Evolutionary conservation across 2,888 invertebrate genomes (phyloP), one percentile per base, ranked within the genome.

Genomic region (Diarsia rubi): DNA sequence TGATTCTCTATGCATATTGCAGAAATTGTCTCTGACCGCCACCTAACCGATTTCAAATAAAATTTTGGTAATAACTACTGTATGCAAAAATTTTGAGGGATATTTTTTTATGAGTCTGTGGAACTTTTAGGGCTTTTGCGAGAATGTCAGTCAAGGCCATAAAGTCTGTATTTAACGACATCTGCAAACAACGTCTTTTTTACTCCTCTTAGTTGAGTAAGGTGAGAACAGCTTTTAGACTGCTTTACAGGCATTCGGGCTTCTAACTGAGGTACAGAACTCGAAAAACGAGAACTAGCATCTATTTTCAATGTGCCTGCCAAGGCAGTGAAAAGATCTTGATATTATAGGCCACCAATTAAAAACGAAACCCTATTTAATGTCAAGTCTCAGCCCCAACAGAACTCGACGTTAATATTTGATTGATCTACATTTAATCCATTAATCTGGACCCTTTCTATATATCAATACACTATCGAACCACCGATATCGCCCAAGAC

Each of bases 361-460:
- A n/a, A 60, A 37, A 37, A 3, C n/a, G n/a, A 37, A 2, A 11
- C 21, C 6, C n/a, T 14, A 14, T n/a, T 37, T 14, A 60, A 37
- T n/a, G 6, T 37, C 14, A 14, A 62, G 14, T 3, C n/a, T 4
- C n/a, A 62, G 44, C 16, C 16, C 31, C 21, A 27, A 2, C n/a
- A 24, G 5, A 14, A 19, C 8, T 21, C 4, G 1, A 73, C 0
- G 8, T 12, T 3, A 37, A 21, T 5, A n/a, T n/a, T 54, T 27
- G n/a, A 78, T 70, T 78, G 37, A 70, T 76, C 49, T 27, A n/a
- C 4, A 49, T 16, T 59, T 21, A 47, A 67, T 24, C 19, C 2
- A 47, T 6, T 71, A 31, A 62, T 47, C 9, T 6, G 24, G 21
- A 31, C 21, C 49, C 52, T 19, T 12, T 24, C 6, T 42, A 21